Conservation (phyloP, 2,888 invertebrate genomes). For the Cerceris ruficornis region DNA sequence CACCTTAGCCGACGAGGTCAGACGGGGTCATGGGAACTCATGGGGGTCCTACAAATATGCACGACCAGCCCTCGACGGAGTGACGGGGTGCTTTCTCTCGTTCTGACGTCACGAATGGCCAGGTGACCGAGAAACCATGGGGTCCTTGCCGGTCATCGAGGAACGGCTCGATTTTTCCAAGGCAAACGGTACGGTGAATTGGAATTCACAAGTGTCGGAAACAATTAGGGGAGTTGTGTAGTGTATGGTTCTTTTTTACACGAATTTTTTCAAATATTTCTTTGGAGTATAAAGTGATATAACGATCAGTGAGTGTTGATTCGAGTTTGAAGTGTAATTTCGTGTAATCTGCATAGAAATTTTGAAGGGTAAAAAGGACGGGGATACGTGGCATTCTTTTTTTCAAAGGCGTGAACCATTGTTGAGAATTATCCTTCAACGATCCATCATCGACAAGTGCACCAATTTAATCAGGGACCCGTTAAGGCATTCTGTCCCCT, state of each 20-base stretch:
- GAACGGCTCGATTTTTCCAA: constrained; percentile 5
- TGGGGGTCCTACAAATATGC: constrained; percentile 74
- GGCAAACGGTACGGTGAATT: not conserved
- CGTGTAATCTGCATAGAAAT: no score
- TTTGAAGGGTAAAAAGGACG: not conserved
- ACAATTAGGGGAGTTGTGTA: no score
- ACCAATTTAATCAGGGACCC: constrained; percentile 15
- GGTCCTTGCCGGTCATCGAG: not conserved
- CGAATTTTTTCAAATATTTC: no score
- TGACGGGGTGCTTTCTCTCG: constrained; percentile 59
- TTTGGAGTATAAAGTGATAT: no score
- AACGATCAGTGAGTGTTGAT: no score
- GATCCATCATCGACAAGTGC: constrained; percentile 50
- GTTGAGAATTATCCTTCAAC: constrained; percentile 32
- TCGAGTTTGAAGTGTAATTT: no score
- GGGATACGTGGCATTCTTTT: not conserved
- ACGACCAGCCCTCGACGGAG: constrained; percentile 39
- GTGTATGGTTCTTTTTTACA: no score
- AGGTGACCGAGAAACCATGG: constrained; percentile 53
- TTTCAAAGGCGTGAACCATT: constrained; percentile 13
- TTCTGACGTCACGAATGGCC: constrained; percentile 56
- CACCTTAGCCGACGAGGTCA: constrained; percentile 74
- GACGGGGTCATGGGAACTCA: constrained; percentile 80
- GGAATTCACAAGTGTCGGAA: no score
- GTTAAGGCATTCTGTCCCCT: constrained; percentile 3